Conservation (phyloP, 2,888 invertebrate genomes). For the Spilarctia lutea region DNA sequence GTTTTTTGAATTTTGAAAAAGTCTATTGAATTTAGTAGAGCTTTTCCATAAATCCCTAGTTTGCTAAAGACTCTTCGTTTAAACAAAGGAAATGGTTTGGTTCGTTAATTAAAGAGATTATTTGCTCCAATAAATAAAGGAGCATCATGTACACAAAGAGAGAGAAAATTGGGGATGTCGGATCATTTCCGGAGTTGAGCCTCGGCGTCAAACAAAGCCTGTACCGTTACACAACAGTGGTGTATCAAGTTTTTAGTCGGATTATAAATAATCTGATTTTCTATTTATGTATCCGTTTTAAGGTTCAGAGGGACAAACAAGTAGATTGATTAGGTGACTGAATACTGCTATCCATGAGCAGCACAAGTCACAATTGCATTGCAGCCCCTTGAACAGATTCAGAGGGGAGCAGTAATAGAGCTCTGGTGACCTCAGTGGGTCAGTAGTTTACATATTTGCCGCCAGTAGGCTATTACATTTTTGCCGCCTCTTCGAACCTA, state of each 20-base stretch:
- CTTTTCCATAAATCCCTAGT: background rate
- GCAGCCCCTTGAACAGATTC: too few species aligned
- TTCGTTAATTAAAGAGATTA: constrained; percentile 44
- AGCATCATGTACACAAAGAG: constrained; percentile 29
- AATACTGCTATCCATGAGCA: background rate
- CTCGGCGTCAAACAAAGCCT: constrained; percentile 26
- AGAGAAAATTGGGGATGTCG: constrained; percentile 34
- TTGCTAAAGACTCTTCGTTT: background rate
- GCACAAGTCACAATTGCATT: background rate
- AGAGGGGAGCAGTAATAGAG: background rate
- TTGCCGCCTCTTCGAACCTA: too few species aligned
- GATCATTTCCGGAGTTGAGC: constrained; percentile 40
- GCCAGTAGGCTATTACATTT: too few species aligned
- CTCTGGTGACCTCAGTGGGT: background rate
- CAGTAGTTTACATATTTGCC: too few species aligned
- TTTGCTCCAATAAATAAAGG: constrained; percentile 44
- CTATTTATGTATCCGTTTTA: background rate
- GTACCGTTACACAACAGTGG: background rate
- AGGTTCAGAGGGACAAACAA: background rate
- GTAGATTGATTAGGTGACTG: background rate
- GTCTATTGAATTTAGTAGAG: background rate
- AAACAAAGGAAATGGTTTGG: constrained; percentile 15
- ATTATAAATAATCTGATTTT: constrained; percentile 5
- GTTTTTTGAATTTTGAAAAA: background rate
- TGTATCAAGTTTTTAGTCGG: background rate